Conservation (phyloP, 2,888 invertebrate genomes). For the Empis stercorea region DNA sequence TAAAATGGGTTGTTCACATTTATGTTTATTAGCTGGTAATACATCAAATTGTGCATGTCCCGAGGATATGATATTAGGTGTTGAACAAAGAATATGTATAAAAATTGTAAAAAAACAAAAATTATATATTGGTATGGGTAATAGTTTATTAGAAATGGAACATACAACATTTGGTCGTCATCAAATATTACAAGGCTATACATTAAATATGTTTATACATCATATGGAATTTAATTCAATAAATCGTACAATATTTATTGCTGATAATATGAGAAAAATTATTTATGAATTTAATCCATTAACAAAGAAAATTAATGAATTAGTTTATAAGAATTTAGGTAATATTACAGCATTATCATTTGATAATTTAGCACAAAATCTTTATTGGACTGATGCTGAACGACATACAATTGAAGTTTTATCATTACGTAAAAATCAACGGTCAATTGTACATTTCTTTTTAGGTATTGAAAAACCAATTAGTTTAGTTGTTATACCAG, state of each 20-base stretch:
- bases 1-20: conserved; percentile 52
- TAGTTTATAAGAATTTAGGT: conserved; percentile 37
- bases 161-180: conserved; percentile 56
- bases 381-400: conserved; percentile 59
- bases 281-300: conserved; percentile 35
- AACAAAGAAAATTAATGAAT: conserved; percentile 18
- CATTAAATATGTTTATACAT: conserved; percentile 42
- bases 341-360: conserved; percentile 45
- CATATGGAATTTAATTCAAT: conserved; percentile 54
- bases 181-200: conserved; percentile 38
- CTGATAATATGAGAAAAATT: conserved; percentile 37
- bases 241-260: conserved; percentile 40
- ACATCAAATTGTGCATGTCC: conserved; percentile 63
- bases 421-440: conserved; percentile 44
- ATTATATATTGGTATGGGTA: conserved; percentile 40
- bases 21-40: conserved; percentile 56
- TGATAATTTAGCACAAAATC: conserved; percentile 53
- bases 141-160: conserved; percentile 46
- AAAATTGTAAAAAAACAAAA: conserved; percentile 35
- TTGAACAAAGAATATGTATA: conserved; percentile 44
- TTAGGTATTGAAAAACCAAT: conserved; percentile 47
- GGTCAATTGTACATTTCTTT: conserved; percentile 47
- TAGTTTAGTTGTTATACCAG: conserved; percentile 48
- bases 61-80: conserved; percentile 47
- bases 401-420: conserved; percentile 51